A percentile compares a stretch with the other conserved stretches of the same genome.
These are phyloP conservation scores for Synanthedon vespiformis DNA, from an alignment of 2,888 invertebrate species.

Conservation along the genomic window DNA sequence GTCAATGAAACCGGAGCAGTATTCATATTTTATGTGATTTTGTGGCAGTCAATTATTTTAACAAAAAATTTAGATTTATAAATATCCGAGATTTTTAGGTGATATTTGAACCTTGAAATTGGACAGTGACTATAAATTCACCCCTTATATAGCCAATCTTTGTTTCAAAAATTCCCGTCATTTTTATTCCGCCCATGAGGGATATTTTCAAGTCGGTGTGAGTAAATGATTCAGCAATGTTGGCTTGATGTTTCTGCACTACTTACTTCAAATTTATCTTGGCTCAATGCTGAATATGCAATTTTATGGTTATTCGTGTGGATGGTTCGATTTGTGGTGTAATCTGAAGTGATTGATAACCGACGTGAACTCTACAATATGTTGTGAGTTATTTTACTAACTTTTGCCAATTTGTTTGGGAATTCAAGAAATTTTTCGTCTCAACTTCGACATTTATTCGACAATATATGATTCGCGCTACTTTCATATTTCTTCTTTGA, in stretches of 20 bases:
- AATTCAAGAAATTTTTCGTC: not conserved
- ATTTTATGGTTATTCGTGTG: conserved; percentile 45
- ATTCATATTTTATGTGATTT: too few species aligned
- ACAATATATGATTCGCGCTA: not conserved
- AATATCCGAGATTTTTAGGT: too few species aligned
- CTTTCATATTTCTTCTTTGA: not conserved
- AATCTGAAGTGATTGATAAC: conserved; percentile 49
- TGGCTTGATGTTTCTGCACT: conserved; percentile 34
- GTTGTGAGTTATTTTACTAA: conserved; percentile 34
- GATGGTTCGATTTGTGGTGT: conserved; percentile 44
- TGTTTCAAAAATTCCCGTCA: conserved; percentile 29
- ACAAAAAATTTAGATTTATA: conserved; percentile 16
- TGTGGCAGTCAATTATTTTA: too few species aligned
- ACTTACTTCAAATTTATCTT: conserved; percentile 40
- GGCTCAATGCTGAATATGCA: conserved; percentile 42
- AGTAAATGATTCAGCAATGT: conserved; percentile 39
- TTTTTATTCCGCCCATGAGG: conserved; percentile 25
- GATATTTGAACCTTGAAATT: too few species aligned
- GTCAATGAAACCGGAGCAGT: too few species aligned
- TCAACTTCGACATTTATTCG: not conserved
- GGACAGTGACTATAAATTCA: conserved; percentile 8
- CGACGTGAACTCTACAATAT: conserved; percentile 34
- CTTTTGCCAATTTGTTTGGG: conserved; percentile 27
- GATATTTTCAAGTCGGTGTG: conserved; percentile 22
- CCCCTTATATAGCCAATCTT: conserved; percentile 23